Base-by-base conservation (phyloP, 2,113 vertebrate genomes). In the Cryptotis parvus region DNA sequence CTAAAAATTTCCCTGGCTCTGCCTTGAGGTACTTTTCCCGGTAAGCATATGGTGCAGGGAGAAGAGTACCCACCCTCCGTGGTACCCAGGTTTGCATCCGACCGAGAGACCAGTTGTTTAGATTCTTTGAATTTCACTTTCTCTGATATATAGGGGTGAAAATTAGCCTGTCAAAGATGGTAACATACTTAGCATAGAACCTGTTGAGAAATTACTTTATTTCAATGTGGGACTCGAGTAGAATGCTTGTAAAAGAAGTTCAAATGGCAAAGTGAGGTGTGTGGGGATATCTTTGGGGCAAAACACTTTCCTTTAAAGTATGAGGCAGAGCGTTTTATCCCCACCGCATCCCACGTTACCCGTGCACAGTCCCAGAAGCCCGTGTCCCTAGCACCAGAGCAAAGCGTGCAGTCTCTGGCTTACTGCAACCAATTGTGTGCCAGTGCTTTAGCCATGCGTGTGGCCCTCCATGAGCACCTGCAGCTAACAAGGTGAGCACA, bases 171-270 rank as follows among this genome's bases (percentile, higher is more conserved):
- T 0, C 66, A 35, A 76, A 76, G 61, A 63, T 22, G 39, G 11
- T 89, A 52, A 88, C 2, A 6, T 33, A 20, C 16, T 3, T 81
- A 82, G 68, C 31, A 66, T 22, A 77, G 76, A 94, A 73, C 52
- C 31, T 92, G 29, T 65, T 90, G 27, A 90, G 68, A 84, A 45
- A 84, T 92, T 49, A 63, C 20, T 74, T 87, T 31, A 61, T 69
- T 83, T 78, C 66, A 87, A 0, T 65, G 2, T 80, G 68, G 52
- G 24, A 80, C 84, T 70, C 84, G 45, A 92, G 35, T 35, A 12
- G 61, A 89, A 45, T 84, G 11, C 49, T 3, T 76, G 14, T 86
- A 73, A 58, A n/a, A 76, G 61, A 86, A 90, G 63, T 77, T 84
- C 85, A 45, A 43, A 79, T 31, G 43, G 68, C 68, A 79, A 33